Conservation (phyloP, 1,140 invertebrate species). For the Ganaspis sp. region DNA sequence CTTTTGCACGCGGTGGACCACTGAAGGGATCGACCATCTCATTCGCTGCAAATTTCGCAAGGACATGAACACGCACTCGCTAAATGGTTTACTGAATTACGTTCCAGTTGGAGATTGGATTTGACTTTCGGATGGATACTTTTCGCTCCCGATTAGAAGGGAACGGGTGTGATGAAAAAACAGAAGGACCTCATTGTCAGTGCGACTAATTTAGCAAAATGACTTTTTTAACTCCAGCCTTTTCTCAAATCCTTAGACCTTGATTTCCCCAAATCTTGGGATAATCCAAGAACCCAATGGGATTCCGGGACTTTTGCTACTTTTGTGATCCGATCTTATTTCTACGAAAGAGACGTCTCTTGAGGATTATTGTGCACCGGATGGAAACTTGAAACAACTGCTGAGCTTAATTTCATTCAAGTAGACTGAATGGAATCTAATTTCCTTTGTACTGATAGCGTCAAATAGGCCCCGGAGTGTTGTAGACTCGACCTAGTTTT, state of each 20-base stretch:
- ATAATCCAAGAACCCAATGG: neutral
- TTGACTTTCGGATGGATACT: slow-evolving; percentile 51
- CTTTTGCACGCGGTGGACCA: slow-evolving; percentile 60
- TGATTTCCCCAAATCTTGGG: neutral
- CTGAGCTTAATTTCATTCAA: slow-evolving; percentile 23
- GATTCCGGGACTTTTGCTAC: neutral
- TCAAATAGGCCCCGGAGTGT: neutral
- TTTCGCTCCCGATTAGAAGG: neutral
- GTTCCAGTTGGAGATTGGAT: slow-evolving; percentile 61
- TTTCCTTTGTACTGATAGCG: slow-evolving; percentile 23
- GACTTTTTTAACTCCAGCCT: slow-evolving; percentile 1
- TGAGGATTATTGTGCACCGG: neutral
- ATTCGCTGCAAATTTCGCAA: slow-evolving; percentile 58
- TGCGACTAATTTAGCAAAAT: slow-evolving; percentile 59
- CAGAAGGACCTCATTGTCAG: slow-evolving; percentile 17
- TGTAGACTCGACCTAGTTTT: neutral
- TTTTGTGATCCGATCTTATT: neutral
- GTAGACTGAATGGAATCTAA: slow-evolving; percentile 14
- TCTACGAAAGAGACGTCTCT: neutral
- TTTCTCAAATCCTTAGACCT: neutral
- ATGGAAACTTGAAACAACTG: slow-evolving; percentile 29
- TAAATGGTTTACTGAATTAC: slow-evolving; percentile 69
- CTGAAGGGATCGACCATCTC: slow-evolving; percentile 33
- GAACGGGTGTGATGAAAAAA: neutral
- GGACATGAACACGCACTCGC: slow-evolving; percentile 59